Evolutionary conservation across 2,888 invertebrate genomes (phyloP).

Genomic region (Dryadula phaetusa): DNA sequence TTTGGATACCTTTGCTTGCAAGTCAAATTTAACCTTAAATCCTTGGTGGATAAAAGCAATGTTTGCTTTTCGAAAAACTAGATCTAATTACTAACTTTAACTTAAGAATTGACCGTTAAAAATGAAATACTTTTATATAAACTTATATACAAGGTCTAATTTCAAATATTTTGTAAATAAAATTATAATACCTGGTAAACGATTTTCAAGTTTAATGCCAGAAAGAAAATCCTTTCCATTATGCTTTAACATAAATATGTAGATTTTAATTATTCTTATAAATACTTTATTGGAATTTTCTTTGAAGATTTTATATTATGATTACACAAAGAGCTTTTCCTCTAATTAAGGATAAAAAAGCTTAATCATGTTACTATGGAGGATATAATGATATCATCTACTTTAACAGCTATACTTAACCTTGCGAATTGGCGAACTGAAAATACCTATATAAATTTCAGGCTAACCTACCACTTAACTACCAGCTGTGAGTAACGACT

Average conservation of each 20-base stretch:
- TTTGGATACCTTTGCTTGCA: not conserved
- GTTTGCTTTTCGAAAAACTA: not conserved
- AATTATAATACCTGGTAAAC: not conserved
- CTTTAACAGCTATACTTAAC: not conserved
- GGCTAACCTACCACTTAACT: too few relatives aligned
- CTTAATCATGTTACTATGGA: not conserved
- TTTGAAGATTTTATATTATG: not conserved
- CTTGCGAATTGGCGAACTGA: too few relatives aligned
- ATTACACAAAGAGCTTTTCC: not conserved
- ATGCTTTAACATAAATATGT: not conserved
- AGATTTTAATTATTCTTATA: not conserved
- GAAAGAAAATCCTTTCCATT: not conserved
- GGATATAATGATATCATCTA: not conserved
- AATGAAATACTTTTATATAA: too few relatives aligned
- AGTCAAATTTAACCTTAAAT: conserved; percentile 8
- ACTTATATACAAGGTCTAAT: too few relatives aligned
- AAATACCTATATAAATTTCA: too few relatives aligned
- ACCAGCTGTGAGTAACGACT: too few relatives aligned
- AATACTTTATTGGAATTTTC: not conserved
- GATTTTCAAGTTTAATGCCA: not conserved
- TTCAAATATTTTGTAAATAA: too few relatives aligned
- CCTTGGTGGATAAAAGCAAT: not conserved
- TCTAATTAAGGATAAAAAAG: conserved; percentile 6
- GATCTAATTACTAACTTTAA: not conserved
- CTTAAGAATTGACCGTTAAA: too few relatives aligned